Evolutionary conservation across 2,888 invertebrate species (phyloP).

Genomic region (Leptodirus hochenwartii): DNA sequence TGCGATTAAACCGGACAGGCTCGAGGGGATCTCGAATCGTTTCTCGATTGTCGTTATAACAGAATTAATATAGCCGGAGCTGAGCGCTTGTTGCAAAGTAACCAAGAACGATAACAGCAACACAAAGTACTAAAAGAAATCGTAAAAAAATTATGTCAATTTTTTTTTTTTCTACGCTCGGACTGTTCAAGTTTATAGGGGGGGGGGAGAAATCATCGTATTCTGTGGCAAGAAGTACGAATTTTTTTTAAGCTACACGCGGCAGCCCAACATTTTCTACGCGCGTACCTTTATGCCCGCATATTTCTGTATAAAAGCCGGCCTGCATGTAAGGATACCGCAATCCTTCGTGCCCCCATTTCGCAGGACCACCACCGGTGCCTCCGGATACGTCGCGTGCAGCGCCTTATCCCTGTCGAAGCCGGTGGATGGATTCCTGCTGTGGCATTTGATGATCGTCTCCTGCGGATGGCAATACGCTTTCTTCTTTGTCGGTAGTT

Average conservation of each 20-base stretch:
- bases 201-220: not conserved
- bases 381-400: constrained; percentile 38
- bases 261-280: not conserved
- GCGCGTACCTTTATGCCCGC: constrained; percentile 70
- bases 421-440: constrained; percentile 60
- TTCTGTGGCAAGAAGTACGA: constrained; percentile 2
- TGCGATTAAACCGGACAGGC: constrained; percentile 80
- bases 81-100: constrained; percentile 76
- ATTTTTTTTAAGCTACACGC: too few relatives aligned
- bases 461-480: constrained; percentile 26
- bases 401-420: constrained; percentile 46
- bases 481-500: constrained; percentile 12
- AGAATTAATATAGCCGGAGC: constrained; percentile 84
- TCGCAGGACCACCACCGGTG: constrained; percentile 33
- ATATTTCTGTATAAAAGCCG: constrained; percentile 68
- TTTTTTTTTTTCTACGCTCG: too few relatives aligned
- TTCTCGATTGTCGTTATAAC: constrained; percentile 96
- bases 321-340: constrained; percentile 73
- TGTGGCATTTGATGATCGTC: constrained; percentile 52
- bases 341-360: constrained; percentile 70
- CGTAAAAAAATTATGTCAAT: constrained; percentile 7
- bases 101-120: constrained; percentile 76
- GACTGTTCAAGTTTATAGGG: too few relatives aligned
- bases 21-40: constrained; percentile 84
- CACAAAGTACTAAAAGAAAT: constrained; percentile 57